Conservation (phyloP, 2,797 vertebrate genomes). For the Sus cebifrons region DNA sequence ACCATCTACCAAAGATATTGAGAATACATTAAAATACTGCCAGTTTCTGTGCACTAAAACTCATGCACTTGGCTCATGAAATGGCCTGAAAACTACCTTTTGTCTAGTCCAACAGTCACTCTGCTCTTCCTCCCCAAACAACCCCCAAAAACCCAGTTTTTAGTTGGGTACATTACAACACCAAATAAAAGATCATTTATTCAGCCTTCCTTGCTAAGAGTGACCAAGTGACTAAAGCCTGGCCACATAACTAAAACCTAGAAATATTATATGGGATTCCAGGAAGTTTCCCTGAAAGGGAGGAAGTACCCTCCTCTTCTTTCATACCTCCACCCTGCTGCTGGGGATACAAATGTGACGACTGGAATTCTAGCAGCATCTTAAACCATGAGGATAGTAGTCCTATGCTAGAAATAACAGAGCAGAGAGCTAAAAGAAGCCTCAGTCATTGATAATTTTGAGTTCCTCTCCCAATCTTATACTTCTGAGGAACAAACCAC, state of each 20-base stretch:
- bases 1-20: neutral
- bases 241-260: neutral
- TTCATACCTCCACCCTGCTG: neutral
- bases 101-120: neutral
- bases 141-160: neutral
- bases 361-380: neutral
- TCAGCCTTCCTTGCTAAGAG: neutral
- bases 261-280: neutral
- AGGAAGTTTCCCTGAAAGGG: neutral
- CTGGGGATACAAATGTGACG: neutral
- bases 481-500: conserved; percentile 5
- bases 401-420: neutral
- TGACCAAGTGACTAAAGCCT: neutral
- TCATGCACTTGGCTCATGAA: neutral
- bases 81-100: neutral
- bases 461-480: neutral
- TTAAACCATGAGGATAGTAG: neutral
- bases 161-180: neutral
- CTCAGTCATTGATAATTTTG: neutral
- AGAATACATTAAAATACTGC: neutral
- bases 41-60: neutral
- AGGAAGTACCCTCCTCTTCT: neutral
- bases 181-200: conserved; percentile 8
- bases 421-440: neutral
- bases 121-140: neutral